Conservation (phyloP, 2,888 invertebrate species). For the Poecilus cupreus region DNA sequence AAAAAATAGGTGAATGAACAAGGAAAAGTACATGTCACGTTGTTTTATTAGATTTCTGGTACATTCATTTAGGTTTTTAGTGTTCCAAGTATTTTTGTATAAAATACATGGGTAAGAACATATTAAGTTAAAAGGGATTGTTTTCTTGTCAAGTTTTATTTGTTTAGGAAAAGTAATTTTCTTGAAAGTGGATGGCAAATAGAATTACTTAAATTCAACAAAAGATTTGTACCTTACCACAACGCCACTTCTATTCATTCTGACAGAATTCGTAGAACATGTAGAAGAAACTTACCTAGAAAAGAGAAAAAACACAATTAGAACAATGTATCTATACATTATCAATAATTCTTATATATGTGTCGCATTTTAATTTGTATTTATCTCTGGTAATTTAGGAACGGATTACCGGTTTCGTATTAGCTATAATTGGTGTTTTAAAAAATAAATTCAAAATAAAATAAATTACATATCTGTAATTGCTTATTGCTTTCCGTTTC, state of each 20-base stretch:
- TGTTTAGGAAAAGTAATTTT: constrained; percentile 11
- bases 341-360: too few species aligned
- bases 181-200: background rate
- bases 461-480: background rate
- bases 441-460: too few species aligned
- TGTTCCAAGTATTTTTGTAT: background rate
- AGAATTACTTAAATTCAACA: background rate
- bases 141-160: constrained; percentile 23
- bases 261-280: background rate
- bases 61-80: background rate
- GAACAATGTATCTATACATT: too few species aligned
- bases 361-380: too few species aligned
- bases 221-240: constrained; percentile 7
- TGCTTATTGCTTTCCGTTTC: background rate
- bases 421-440: too few species aligned
- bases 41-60: background rate
- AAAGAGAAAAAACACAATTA: background rate
- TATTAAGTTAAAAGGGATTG: constrained; percentile 21
- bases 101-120: background rate
- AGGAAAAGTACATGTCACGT: constrained; percentile 8
- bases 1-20: background rate
- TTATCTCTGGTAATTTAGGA: too few species aligned
- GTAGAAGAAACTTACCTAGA: background rate
- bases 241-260: background rate
- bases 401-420: too few species aligned